phyloP scores from a whole-genome alignment of 2,888 invertebrate species.

The Conistra vaccinii region DNA sequence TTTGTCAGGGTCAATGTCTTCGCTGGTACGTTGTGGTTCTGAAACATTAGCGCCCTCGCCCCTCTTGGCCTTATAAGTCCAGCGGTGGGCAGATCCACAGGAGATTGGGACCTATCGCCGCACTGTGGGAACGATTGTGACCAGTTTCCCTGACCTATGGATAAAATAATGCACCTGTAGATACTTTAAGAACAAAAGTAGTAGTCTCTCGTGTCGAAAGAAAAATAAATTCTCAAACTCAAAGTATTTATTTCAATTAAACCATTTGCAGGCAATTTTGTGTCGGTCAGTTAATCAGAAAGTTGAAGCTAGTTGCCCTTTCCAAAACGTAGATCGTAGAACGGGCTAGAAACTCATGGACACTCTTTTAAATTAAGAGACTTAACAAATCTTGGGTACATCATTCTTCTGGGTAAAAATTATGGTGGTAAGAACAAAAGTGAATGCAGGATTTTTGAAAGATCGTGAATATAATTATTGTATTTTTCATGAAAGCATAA shows the following conservation, averaged over 20 bases:
- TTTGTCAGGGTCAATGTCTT: conserved; percentile 67
- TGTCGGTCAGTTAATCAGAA: background rate
- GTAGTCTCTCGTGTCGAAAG: too few relatives aligned
- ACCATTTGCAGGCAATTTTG: background rate
- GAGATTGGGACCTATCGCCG: conserved; percentile 78
- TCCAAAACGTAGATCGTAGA: too few relatives aligned
- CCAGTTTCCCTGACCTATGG: conserved; percentile 77
- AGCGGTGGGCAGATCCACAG: conserved; percentile 76
- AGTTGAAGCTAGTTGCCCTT: background rate
- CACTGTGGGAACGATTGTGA: conserved; percentile 71
- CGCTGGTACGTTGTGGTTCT: conserved; percentile 75
- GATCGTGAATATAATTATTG: background rate
- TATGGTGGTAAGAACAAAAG: too few relatives aligned
- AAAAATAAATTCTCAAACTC: background rate
- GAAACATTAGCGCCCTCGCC: conserved; percentile 73
- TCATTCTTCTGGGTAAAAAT: background rate
- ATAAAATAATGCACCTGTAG: background rate
- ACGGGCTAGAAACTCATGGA: background rate
- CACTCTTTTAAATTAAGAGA: background rate
- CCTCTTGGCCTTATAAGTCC: conserved; percentile 72
- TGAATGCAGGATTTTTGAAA: background rate
- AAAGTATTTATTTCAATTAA: background rate
- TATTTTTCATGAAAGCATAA: background rate
- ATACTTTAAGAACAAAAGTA: background rate
- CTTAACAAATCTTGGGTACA: background rate